phyloP scores from a whole-genome alignment of 2,888 invertebrate genomes.

The Mantis religiosa region DNA sequence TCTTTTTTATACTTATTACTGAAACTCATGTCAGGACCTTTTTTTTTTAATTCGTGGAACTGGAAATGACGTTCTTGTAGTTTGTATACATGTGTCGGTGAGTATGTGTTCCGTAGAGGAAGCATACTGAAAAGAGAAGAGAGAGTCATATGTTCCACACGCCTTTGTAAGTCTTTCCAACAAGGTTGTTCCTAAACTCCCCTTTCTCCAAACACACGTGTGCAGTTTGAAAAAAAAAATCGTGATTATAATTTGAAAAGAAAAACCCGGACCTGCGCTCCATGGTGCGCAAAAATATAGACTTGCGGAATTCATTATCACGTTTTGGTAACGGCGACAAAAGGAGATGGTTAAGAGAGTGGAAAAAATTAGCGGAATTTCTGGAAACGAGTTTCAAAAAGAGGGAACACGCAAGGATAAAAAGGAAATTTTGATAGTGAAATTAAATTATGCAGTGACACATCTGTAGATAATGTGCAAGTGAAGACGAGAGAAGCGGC shows the following conservation, averaged over 20 bases:
- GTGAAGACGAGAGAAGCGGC: background rate
- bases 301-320: background rate
- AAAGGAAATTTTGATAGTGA: background rate
- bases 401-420: background rate
- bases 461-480: background rate
- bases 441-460: background rate
- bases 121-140: background rate
- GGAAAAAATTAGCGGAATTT: background rate
- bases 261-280: background rate
- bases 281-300: background rate
- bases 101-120: background rate
- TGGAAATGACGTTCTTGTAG: slow-evolving; percentile 1
- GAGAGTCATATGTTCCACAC: background rate
- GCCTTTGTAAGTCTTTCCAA: background rate
- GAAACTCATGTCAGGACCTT: slow-evolving; percentile 5
- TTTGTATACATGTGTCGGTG: background rate
- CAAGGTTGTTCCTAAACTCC: background rate
- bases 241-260: background rate
- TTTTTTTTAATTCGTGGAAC: slow-evolving; percentile 1
- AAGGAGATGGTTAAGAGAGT: background rate
- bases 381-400: background rate
- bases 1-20: slow-evolving; percentile 13
- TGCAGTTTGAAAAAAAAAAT: background rate
- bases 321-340: background rate
- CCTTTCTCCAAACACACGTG: background rate